Evolutionary conservation across 2,888 invertebrate genomes (phyloP), one percentile per base, ranked within the genome.

Genomic region (Thalpophila matura): DNA sequence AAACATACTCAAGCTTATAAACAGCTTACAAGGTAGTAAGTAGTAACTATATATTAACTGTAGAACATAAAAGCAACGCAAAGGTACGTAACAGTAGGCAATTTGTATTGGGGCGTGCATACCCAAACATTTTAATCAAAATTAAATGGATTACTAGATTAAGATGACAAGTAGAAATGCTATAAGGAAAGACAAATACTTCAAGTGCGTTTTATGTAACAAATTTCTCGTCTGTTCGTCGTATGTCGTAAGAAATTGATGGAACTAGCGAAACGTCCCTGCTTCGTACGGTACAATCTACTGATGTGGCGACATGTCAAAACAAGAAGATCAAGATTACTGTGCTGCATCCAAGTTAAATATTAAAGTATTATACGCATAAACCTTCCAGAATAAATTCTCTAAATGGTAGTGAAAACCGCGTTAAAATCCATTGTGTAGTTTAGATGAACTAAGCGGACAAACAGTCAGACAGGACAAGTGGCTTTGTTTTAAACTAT

Each of bases 101-200:
- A 74, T 70, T 78, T 74, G 75, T 67, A 43, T 0, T 29, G n/a
- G 37, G 75, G 75, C 72, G 72, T 61, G 46, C 37, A 20, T 46
- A 63, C 16, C 40, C 56, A 62, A 64, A 74, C 71, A 63, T 61
- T 78, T 64, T 63, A 66, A 78, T 74, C 55, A 64, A 74, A 77
- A 61, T 42, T 55, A 50, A 50, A 74, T 55, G 12, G 54, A 51
- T 59, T 37, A 37, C 20, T 46, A 47, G 40, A 67, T 67, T 66
- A 50, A 29, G 35, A 40, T 40, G 53, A 54, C 53, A 50, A 50
- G 33, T 31, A 35, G 50, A 26, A 51, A 7, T 40, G 56, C 46
- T 14, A 47, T 57, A 57, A 64, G 50, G 50, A 64, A 71, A 35
- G 29, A 56, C 33, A 35, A 35, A 63, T 16, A 40, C 10, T 33